phyloP scores from a whole-genome alignment of 2,888 invertebrate species.

The Lutraria lutraria region DNA sequence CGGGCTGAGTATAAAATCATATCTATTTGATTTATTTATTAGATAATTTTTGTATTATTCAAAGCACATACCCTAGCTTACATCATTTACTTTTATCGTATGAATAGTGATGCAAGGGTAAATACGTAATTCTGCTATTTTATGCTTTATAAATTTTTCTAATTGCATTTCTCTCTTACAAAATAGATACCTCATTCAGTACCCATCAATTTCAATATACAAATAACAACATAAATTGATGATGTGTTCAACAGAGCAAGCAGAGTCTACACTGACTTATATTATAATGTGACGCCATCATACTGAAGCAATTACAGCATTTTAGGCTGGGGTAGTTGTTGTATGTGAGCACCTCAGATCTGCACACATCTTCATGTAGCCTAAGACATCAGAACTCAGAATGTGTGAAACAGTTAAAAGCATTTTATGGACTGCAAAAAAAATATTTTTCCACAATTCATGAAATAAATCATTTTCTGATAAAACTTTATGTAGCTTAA shows the following conservation, averaged over 20 bases:
- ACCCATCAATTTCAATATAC: background rate
- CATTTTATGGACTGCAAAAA: background rate
- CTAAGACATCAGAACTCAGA: background rate
- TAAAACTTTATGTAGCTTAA: background rate
- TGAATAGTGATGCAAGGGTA: background rate
- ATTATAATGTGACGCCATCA: too few relatives aligned
- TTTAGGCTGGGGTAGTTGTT: too few relatives aligned
- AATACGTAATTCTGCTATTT: background rate
- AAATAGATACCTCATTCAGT: background rate
- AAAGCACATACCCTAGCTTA: background rate
- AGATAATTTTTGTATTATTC: background rate
- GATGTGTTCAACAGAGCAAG: background rate
- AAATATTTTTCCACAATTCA: background rate
- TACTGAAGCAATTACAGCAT: too few relatives aligned
- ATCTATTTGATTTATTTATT: background rate
- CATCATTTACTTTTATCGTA: conserved; percentile 8
- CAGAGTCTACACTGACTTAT: background rate
- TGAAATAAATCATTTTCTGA: background rate
- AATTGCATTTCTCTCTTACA: background rate
- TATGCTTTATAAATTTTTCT: conserved; percentile 10
- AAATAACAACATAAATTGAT: background rate
- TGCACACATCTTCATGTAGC: too few relatives aligned
- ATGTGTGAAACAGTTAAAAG: background rate
- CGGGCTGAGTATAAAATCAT: background rate
- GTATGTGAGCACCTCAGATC: too few relatives aligned